Percentiles rank a stretch among this genome's conserved stretches.
phyloP scores from a whole-genome alignment of 2,113 vertebrate species.

The Pelmatolapia mariae region DNA sequence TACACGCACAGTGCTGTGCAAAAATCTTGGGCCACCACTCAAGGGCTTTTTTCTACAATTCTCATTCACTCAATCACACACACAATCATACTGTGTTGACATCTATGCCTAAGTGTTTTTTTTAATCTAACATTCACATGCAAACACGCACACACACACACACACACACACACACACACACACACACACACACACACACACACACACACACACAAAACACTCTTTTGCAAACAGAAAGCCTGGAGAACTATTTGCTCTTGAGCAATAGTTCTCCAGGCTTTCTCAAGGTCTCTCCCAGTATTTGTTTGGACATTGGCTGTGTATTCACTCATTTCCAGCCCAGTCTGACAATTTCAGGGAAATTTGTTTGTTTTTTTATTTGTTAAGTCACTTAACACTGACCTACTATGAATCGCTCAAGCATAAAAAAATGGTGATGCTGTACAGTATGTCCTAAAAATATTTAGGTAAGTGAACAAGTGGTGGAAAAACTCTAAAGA shows the following conservation, averaged over 20 bases:
- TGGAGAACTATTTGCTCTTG: background rate
- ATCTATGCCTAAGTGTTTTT: background rate
- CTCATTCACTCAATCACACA: background rate
- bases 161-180: no score
- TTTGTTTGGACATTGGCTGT: background rate
- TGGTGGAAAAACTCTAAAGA: background rate
- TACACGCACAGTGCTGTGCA: background rate
- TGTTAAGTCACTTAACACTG: background rate
- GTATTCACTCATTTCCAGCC: background rate
- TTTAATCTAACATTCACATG: background rate
- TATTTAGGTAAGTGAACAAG: fast-evolving
- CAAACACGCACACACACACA: background rate
- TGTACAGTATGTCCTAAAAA: background rate
- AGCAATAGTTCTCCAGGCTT: background rate
- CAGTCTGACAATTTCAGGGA: background rate
- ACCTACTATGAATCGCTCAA: background rate
- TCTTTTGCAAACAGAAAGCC: background rate
- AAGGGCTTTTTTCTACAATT: background rate
- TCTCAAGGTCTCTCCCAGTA: background rate
- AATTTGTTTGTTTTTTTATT: background rate
- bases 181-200: background rate
- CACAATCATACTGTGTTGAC: background rate
- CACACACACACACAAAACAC: background rate
- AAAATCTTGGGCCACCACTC: background rate
- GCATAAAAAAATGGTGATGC: background rate